phyloP scores from a whole-genome alignment of 1,140 invertebrate species.

The Micrasema minimum region DNA sequence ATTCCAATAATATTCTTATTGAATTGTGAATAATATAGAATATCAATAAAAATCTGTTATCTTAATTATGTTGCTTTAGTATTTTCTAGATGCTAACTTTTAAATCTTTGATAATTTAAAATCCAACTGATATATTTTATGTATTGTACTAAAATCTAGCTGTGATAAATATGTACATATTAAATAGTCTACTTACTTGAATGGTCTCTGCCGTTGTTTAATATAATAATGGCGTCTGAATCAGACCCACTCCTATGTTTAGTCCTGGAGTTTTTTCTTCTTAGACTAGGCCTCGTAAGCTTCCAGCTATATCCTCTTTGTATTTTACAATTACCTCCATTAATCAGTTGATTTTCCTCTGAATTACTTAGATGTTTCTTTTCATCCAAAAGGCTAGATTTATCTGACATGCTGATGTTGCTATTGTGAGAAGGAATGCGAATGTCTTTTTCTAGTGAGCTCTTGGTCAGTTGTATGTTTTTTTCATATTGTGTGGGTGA shows the following conservation, averaged over 20 bases:
- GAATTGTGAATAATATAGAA: no score
- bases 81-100: no score
- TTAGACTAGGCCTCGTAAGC: slow-evolving; percentile 73
- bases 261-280: slow-evolving; percentile 63
- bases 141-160: no score
- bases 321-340: slow-evolving; percentile 67
- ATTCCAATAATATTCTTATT: no score
- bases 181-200: slow-evolving; percentile 65
- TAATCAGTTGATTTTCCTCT: slow-evolving; percentile 48
- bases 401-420: slow-evolving; percentile 62
- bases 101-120: no score
- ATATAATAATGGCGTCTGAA: slow-evolving; percentile 68
- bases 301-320: slow-evolving; percentile 78
- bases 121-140: no score
- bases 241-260: slow-evolving; percentile 70
- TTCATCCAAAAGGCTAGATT: slow-evolving; percentile 62
- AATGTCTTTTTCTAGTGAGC: slow-evolving; percentile 48
- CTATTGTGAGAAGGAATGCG: slow-evolving; percentile 58
- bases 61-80: no score
- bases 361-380: slow-evolving; percentile 39
- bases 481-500: slow-evolving; percentile 63
- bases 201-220: slow-evolving; percentile 77
- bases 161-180: no score
- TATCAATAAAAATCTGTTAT: no score
- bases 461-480: slow-evolving; percentile 61